Base-by-base conservation (phyloP, 2,113 vertebrate species). In the Castor canadensis region DNA sequence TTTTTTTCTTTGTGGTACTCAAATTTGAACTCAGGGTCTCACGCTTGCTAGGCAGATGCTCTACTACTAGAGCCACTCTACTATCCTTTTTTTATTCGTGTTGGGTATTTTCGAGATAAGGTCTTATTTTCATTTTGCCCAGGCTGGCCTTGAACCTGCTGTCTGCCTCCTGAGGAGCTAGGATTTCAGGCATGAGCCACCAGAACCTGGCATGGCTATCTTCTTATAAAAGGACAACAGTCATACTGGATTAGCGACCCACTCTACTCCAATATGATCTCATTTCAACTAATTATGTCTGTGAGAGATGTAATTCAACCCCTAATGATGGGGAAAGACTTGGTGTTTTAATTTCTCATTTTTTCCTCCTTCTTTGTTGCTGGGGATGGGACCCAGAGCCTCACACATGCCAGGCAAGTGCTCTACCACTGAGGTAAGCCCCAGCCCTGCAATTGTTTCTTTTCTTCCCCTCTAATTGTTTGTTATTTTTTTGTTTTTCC, bases 211-310 rank as follows among this genome's bases (percentile, higher is more conserved):
- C 79, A 62, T 52, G 58, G 54, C 67, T 90, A 32, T 69, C 35
- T 85, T 92, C 89, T 93, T 75, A 56, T 56, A 86, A n/a, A n/a
- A 82, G 81, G 81, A 90, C 9, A 71, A 58, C 52, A 52, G 69
- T 84, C 35, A 69, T 58, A 91, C 28, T 67, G 83, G 71, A 77
- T 93, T 93, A 66, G 54, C 19, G 91, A 32, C 43, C 54, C 62
- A 87, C 54, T 19, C 90, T 11, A 64, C 28, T 84, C 38, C 64
- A 83, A 47, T 26, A 84, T 83, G 69, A 95, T 17, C 9, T 83
- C 82, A 93, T 88, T 9, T 72, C 73, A 60, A 77, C 45, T 77
- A 66, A 93, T 88, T 84, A 87, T 24, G 93, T 79, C 71, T 60
- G 47, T 85, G 85, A 35, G 56, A 64, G 92, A 49, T 62, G 79